Evolutionary conservation across 2,797 vertebrate species (phyloP).

Genomic region (Gobio occitaniae): DNA sequence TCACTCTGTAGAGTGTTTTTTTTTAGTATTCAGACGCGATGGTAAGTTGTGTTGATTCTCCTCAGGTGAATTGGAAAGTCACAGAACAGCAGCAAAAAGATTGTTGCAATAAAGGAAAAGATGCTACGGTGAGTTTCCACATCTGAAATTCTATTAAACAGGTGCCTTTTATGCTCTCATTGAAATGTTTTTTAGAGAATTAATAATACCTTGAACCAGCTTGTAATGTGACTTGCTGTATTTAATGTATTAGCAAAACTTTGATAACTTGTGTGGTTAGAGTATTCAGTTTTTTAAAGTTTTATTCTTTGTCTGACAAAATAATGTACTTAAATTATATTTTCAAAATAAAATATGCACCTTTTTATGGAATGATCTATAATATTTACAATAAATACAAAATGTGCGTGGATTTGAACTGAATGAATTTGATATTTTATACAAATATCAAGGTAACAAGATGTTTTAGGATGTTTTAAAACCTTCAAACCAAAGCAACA

Average conservation of each 20-base stretch:
- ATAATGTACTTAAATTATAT: neutral
- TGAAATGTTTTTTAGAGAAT: too few relatives aligned
- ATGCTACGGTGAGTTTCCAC: conserved; percentile 66
- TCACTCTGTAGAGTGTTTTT: neutral
- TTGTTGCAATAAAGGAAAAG: conserved; percentile 77
- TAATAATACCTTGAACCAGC: neutral
- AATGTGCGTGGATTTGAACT: neutral
- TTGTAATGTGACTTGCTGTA: neutral
- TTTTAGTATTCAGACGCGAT: neutral
- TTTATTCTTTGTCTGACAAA: neutral
- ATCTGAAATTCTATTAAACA: neutral
- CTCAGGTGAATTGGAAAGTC: conserved; percentile 78
- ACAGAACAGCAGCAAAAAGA: conserved; percentile 59
- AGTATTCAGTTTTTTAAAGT: neutral
- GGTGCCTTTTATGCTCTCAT: neutral
- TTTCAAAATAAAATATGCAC: neutral
- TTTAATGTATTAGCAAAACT: neutral
- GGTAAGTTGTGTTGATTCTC: neutral
- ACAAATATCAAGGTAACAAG: neutral
- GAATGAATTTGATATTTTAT: neutral
- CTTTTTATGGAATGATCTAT: neutral
- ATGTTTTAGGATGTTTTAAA: neutral
- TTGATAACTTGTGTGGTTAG: too few relatives aligned
- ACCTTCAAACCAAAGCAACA: neutral
- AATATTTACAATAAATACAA: neutral